These are phyloP conservation scores for Momotus momota DNA, from an alignment of 2,797 vertebrate species.

Conservation along the genomic window DNA sequence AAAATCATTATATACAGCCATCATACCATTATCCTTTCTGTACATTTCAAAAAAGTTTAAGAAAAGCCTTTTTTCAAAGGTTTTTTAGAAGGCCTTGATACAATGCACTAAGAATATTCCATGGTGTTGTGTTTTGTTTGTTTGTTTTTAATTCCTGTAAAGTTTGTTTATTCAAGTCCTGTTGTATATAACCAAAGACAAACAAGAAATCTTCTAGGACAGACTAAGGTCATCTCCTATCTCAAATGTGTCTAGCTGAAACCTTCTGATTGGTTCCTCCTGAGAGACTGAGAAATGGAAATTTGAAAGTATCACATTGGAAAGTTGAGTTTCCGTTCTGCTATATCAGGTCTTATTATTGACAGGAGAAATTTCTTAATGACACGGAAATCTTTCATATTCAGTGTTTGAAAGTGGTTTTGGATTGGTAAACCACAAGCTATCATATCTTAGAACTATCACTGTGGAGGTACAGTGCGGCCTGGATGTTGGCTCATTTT, in stretches of 20 bases:
- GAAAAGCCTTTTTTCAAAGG: background rate
- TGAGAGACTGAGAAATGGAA: background rate
- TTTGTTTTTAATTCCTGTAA: background rate
- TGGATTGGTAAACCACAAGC: background rate
- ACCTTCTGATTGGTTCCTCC: background rate
- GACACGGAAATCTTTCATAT: background rate
- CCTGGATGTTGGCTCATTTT: background rate
- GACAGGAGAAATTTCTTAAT: background rate
- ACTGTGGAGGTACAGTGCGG: background rate
- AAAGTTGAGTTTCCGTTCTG: background rate
- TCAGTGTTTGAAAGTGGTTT: background rate
- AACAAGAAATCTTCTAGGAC: background rate
- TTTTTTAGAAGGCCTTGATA: background rate
- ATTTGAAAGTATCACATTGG: background rate
- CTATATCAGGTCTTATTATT: background rate
- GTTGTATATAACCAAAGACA: background rate
- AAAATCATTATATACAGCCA: constrained; percentile 28
- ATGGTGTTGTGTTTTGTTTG: background rate
- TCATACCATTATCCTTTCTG: constrained; percentile 17
- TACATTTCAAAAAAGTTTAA: background rate
- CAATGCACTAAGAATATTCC: background rate
- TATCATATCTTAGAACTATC: background rate
- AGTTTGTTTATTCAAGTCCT: background rate
- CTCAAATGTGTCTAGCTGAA: background rate
- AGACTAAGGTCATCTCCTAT: background rate